Conservation (phyloP, 2,888 invertebrate species). For the Chymomyza amoena region DNA sequence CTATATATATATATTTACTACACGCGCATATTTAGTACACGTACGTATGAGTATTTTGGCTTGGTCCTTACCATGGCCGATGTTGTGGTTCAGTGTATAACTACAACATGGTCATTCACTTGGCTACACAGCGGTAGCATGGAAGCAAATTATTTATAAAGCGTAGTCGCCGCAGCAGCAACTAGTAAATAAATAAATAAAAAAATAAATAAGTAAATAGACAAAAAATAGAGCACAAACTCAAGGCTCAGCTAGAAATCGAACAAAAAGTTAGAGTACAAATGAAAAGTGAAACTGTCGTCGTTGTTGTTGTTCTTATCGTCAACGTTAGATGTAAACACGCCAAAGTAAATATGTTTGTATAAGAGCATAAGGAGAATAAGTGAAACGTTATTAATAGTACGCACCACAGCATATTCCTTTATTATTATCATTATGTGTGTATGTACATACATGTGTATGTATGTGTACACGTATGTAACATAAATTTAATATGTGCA, state of each 20-base stretch:
- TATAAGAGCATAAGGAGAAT: neutral
- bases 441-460: neutral
- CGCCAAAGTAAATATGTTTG: conserved; percentile 3
- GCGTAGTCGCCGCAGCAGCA: neutral
- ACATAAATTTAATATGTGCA: neutral
- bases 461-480: neutral
- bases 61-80: neutral
- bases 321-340: neutral
- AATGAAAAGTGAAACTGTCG: neutral
- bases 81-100: neutral
- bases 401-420: neutral
- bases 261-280: neutral
- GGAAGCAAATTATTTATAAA: neutral
- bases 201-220: neutral
- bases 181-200: neutral
- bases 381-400: neutral
- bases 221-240: too few species aligned
- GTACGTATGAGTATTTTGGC: neutral
- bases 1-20: neutral
- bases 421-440: neutral
- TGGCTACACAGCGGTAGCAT: neutral
- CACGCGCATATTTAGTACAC: neutral
- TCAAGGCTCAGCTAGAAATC: neutral
- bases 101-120: neutral
- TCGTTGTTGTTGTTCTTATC: neutral